Evolutionary conservation across 1,140 invertebrate species (phyloP), one percentile per base, ranked within the genome.

Genomic region (Gonatopus flavifemur): DNA sequence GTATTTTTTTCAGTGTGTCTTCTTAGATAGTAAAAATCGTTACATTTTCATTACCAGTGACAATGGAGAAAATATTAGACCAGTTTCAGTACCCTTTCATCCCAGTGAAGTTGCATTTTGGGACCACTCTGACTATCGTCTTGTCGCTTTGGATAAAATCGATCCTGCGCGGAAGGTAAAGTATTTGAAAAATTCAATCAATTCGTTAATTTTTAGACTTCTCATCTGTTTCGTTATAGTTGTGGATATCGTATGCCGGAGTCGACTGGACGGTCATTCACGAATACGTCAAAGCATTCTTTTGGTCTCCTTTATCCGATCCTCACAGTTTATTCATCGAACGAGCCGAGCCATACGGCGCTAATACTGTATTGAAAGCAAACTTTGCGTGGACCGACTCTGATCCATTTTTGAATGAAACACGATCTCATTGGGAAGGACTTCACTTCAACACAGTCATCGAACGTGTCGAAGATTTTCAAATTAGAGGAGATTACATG

Each of bases 211-310:
- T 35, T 32, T 39, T 13, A 13, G 7, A 10, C 35, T 37, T 44
- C 15, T 38, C 48, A 35, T 56, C 32, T 33, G 12, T 45, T 18
- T 18, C 36, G 65, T 80, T 52, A 46, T 66, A 91, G 88, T 72
- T 95, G 9, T 93, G 87, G 80, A 62, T 89, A 21, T 90, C 90
- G 1, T 83, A 93, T 74, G 88, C 87, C 69, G 91, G 92, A 1
- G 69, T 78, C 49, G 81, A 81, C 0, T 94, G 90, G 84, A 75
- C 72, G 12, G 33, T 82, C 22, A 78, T 90, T 32, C 83, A 90
- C 52, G 79, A 82, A 37, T 86, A 80, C 66, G 91, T 95, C 0
- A 91, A 92, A 68, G 80, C 86, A 0, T 90, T 89, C 67, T 85
- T 81, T 61, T 90, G 88, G 88, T 78, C 82, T 0, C 4, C 78